phyloP scores from a whole-genome alignment of 2,888 invertebrate genomes.

The Catotricha subobsoleta region DNA sequence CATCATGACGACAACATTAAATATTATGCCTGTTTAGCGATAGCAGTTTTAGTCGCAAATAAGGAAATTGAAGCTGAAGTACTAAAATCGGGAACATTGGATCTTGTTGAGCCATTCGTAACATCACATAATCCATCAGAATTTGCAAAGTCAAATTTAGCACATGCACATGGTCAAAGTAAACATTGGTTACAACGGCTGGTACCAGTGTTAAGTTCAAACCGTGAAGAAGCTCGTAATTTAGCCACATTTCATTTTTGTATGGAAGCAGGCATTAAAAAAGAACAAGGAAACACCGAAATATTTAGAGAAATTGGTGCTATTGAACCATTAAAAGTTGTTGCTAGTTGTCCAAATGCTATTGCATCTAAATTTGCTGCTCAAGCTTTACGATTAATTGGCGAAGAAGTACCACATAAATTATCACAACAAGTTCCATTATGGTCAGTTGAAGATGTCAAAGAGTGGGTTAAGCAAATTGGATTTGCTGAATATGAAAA shows the following conservation, averaged over 20 bases:
- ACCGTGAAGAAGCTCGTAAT: conserved; percentile 88
- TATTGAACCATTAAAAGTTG: conserved; percentile 83
- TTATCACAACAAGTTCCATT: conserved; percentile 94
- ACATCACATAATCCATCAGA: conserved; percentile 85
- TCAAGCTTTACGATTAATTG: conserved; percentile 77
- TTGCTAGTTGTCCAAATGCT: conserved; percentile 94
- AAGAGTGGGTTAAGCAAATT: conserved; percentile 97
- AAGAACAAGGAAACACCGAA: conserved; percentile 76
- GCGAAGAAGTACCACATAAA: conserved; percentile 94
- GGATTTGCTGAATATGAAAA: conserved; percentile 72
- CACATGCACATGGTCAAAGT: conserved; percentile 91
- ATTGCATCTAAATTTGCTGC: conserved; percentile 94
- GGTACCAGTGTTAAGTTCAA: conserved; percentile 85
- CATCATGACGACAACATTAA: conserved; percentile 93
- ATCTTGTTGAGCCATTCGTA: conserved; percentile 92
- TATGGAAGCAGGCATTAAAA: conserved; percentile 97
- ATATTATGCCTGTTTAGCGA: conserved; percentile 96
- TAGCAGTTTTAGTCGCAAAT: conserved; percentile 89
- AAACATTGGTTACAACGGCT: conserved; percentile 85
- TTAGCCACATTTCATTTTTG: conserved; percentile 96
- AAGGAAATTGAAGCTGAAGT: conserved; percentile 97
- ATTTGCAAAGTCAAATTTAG: conserved; percentile 80
- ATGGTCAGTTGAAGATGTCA: conserved; percentile 92
- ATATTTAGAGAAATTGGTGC: conserved; percentile 90
- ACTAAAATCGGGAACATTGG: conserved; percentile 86